A percentile compares a stretch with the other conserved stretches of the same genome.
Evolutionary conservation across 1,140 invertebrate species (phyloP).

Genomic region (Potamilus streckersoni): DNA sequence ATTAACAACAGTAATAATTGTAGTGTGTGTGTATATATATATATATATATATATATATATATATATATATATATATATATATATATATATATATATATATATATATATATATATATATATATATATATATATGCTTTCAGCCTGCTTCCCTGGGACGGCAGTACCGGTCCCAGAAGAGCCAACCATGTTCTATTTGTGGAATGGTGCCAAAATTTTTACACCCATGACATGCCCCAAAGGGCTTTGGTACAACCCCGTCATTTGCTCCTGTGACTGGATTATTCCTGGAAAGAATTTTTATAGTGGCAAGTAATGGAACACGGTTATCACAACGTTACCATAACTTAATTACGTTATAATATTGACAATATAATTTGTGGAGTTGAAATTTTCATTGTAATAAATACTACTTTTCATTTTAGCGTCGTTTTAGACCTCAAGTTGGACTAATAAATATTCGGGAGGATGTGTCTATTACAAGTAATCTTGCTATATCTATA

Average conservation of each 20-base stretch:
- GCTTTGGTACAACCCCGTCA: constrained; percentile 25
- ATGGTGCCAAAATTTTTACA: constrained; percentile 20
- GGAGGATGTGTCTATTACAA: no score
- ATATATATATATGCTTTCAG: constrained; percentile 4
- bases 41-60: background rate
- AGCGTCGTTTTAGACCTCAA: no score
- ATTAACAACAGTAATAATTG: no score
- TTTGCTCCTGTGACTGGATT: constrained; percentile 30
- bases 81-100: no score
- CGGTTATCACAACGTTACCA: no score
- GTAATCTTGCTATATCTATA: no score
- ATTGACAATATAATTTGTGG: no score
- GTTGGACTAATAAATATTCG: no score
- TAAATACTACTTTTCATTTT: no score
- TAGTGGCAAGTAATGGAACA: background rate
- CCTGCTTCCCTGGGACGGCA: constrained; percentile 23
- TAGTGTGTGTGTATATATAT: background rate
- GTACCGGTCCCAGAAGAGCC: constrained; percentile 22
- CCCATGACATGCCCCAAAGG: constrained; percentile 25
- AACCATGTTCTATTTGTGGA: constrained; percentile 29
- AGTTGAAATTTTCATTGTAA: no score
- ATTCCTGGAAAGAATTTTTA: constrained; percentile 13
- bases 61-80: no score
- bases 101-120: background rate
- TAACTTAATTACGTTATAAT: no score